Evolutionary conservation across 2,888 invertebrate genomes (phyloP), one percentile per base, ranked within the genome.

Genomic region (Biston betularia): DNA sequence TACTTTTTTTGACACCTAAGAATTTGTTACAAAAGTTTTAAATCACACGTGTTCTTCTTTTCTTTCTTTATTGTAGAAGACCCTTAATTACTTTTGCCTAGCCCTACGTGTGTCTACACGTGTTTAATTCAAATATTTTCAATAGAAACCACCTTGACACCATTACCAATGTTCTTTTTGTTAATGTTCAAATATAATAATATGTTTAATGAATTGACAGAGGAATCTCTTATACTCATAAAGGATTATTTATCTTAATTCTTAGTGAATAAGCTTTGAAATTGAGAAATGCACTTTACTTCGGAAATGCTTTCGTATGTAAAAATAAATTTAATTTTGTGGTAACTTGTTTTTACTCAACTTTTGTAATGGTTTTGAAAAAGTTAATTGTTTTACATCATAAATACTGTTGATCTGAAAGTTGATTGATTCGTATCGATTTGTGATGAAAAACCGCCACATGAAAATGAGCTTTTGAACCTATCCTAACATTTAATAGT

Each of bases 61-160:
- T 82, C 85, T 87, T 87, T 88, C 81, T 84, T 72, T 75, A 75
- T 67, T 70, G 80, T 84, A 76, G 71, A 75, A 77, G 83, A 84
- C 75, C 76, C 74, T 84, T 89, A 89, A 89, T 89, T 89, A 87
- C 83, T 80, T 85, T 89, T 87, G 88, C 89, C 79, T 86, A 79
- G 75, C 76, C 69, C 79, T 66, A 68, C 74, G 63, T 77, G 77
- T 70, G 76, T 68, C 72, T 74, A 77, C 88, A 88, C 88, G 88
- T 88, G 88, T 79, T 80, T 76, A 61, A 70, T 68, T 55, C 66
- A 70, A 73, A 72, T 63, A 74, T 75, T 72, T 72, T 54, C 33
- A 50, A 56, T 53, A 48, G 55, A 68, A 65, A 33, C 10, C 33
- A 50, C 55, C 65, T 60, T 50, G 59, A 49, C 8, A 44, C 70